Conservation (phyloP, 2,113 vertebrate genomes). For the Strix uralensis region DNA sequence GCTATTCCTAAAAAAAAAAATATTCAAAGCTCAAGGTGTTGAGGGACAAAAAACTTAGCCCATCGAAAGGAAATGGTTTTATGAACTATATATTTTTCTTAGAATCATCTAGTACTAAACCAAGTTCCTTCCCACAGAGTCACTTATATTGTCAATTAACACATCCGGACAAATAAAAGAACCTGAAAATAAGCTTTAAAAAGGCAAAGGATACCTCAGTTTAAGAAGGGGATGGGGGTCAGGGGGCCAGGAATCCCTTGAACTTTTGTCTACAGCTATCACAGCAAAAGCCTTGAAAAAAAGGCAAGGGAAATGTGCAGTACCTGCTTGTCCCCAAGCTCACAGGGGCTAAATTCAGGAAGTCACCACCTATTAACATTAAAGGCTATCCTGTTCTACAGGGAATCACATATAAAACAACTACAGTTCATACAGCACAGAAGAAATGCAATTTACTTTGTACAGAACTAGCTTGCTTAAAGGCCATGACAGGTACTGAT, state of each 20-base stretch:
- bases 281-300: background rate
- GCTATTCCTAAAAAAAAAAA: background rate
- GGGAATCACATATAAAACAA: background rate
- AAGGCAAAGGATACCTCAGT: background rate
- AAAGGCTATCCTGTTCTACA: background rate
- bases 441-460: background rate
- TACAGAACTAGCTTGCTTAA: background rate
- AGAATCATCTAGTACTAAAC: background rate
- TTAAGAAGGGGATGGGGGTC: background rate
- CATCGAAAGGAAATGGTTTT: background rate
- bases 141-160: background rate
- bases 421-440: background rate
- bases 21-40: background rate
- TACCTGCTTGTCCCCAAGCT: background rate
- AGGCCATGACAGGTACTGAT: background rate
- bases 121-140: background rate
- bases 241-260: background rate
- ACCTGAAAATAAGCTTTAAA: background rate
- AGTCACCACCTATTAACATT: background rate
- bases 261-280: background rate
- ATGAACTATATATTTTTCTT: background rate
- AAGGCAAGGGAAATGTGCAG: background rate
- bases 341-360: background rate
- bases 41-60: background rate
- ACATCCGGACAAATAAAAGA: background rate